Evolutionary conservation across 30 jellyfish, hydroid and myxozoan species (phyloP).

Genomic region (Aurelia aurita complex sp. Pacific): DNA sequence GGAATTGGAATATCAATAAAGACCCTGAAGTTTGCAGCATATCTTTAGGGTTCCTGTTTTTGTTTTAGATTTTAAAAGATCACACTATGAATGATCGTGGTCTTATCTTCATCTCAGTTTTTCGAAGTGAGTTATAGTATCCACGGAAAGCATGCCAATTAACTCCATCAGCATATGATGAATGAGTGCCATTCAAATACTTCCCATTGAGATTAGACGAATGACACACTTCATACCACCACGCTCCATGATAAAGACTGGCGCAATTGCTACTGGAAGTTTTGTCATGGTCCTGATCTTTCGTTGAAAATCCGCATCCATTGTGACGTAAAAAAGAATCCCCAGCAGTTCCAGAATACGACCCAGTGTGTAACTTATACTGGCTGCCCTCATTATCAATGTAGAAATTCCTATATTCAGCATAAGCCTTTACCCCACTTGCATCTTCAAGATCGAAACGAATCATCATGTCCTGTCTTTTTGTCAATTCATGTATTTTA

Average conservation of each 20-base stretch:
- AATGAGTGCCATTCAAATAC: slow-evolving; percentile 8
- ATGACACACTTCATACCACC: slow-evolving; percentile 9
- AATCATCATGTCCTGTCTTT: background rate
- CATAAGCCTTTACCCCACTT: background rate
- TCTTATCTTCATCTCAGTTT: slow-evolving; percentile 4
- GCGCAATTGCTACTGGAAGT: background rate
- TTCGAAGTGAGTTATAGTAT: background rate
- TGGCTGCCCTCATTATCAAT: background rate
- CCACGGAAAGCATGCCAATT: background rate
- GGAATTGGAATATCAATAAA: too few relatives aligned
- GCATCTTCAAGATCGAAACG: too few relatives aligned
- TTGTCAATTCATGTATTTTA: slow-evolving; percentile 4
- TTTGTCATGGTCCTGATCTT: background rate
- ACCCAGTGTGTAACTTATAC: background rate
- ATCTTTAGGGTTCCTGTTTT: too few relatives aligned
- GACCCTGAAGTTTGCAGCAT: too few relatives aligned
- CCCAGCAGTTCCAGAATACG: slow-evolving; percentile 9
- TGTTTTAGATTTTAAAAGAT: too few relatives aligned
- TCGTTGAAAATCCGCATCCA: background rate
- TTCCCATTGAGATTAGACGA: slow-evolving; percentile 12
- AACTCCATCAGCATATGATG: slow-evolving; percentile 7
- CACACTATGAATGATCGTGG: background rate
- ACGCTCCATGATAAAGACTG: background rate
- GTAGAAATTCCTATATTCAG: background rate
- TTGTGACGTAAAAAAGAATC: background rate